A percentile compares a stretch with the other conserved stretches of the same genome.
These are phyloP conservation scores for Amniataba percoides DNA, from an alignment of 2,797 vertebrate species.

Conservation along the genomic window DNA sequence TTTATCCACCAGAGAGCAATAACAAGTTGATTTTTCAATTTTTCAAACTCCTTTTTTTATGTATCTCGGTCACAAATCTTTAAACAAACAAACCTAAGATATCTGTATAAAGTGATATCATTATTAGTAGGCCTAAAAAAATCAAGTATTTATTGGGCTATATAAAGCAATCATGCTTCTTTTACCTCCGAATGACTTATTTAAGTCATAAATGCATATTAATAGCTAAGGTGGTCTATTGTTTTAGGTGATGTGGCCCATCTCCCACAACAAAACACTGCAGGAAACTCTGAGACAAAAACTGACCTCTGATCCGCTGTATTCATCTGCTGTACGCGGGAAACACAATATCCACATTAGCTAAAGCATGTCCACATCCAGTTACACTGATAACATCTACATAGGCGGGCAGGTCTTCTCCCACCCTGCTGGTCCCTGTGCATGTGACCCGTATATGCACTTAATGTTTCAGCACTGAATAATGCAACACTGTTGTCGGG, in stretches of 20 bases:
- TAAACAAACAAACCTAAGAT: not conserved
- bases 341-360: constrained; percentile 3
- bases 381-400: not conserved
- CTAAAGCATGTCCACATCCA: constrained; percentile 4
- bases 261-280: not conserved
- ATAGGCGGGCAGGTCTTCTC: not conserved
- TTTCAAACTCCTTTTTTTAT: no score
- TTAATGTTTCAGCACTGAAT: not conserved
- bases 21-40: not conserved
- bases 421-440: not conserved
- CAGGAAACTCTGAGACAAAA: not conserved
- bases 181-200: not conserved
- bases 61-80: no score
- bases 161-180: not conserved
- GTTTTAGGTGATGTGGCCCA: not conserved
- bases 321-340: not conserved
- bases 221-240: not conserved
- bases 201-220: not conserved
- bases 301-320: not conserved
- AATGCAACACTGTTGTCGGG: not conserved
- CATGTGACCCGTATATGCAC: not conserved
- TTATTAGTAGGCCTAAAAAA: no score
- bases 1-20: not conserved
- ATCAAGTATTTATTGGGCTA: not conserved
- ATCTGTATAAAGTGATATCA: not conserved